Base-by-base conservation (phyloP, 1,140 invertebrate genomes). In the Papilio xuthus region DNA sequence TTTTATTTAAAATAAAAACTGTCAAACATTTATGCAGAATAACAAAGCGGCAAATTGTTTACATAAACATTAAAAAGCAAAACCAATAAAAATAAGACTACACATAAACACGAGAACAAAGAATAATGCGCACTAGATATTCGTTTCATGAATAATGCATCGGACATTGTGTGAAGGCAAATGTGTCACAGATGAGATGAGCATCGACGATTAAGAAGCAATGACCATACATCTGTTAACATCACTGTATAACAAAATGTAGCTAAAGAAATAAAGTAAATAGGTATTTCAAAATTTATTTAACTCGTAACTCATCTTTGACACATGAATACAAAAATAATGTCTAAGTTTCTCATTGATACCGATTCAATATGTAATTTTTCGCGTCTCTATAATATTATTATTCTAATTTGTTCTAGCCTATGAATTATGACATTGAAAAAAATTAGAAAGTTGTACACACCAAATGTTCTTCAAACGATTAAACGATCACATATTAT, bases 71-170 rank as follows among this genome's bases (percentile, higher is more conserved):
- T 53, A 42, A 71, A 83, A 84, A 84, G 83, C 81, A 82, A 78
- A 80, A 63, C 10, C 23, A 63, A 63, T 63, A 63, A 63, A 63
- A 63, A 63, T 26, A 12, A 63, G 26, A 63, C 26, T 26, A 32
- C 26, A 63, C 23, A 32, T 63, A 63, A 12, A 63, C 7, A 63
- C 13, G 63, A 81, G 83, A 84, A 89, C 86, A 88, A 90, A 86
- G 85, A 80, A 85, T 85, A 85, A 82, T 86, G 75, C 73, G 81
- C 74, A 69, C 69, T 81, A 80, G 56, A 85, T 84, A 80, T 78
- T 81, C 79, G 50, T 81, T 7, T 81, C 56, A 91, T 91, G 85
- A 90, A 90, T 90, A 89, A 89, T 89, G 82, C 83, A 89, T 84
- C 77, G 60, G 76, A 80, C 56, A 69, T 63, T 75, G 78, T 86